These are phyloP conservation scores for Lasioglossum morio DNA, from an alignment of 2,888 invertebrate genomes.

Conservation along the genomic window DNA sequence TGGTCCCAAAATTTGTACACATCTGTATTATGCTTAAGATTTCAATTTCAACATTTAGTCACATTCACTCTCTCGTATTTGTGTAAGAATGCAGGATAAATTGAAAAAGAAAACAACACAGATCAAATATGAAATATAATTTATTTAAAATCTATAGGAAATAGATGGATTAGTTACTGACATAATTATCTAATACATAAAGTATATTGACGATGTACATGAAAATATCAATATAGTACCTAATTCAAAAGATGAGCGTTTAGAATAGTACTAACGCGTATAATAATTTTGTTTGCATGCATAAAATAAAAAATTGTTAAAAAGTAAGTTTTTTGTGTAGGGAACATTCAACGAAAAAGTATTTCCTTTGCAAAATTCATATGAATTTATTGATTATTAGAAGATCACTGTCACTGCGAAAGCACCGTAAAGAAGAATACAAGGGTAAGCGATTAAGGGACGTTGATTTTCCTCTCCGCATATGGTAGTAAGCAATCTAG, in stretches of 20 bases:
- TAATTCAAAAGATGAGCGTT: neutral
- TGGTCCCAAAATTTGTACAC: neutral
- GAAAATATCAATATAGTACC: neutral
- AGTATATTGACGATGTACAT: neutral
- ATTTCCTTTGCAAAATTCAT: neutral
- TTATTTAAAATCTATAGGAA: constrained; percentile 57
- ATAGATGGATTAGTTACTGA: constrained; percentile 7
- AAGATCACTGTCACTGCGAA: constrained; percentile 97
- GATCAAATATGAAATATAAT: constrained; percentile 31
- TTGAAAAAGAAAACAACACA: neutral
- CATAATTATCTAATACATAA: constrained; percentile 9
- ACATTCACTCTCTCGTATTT: neutral
- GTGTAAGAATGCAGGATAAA: neutral
- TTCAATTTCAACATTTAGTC: neutral
- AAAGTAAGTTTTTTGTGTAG: neutral
- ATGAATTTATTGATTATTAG: constrained; percentile 83
- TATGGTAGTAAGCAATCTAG: constrained; percentile 96
- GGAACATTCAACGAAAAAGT: neutral
- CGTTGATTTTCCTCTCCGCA: constrained; percentile 94
- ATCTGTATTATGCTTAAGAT: neutral
- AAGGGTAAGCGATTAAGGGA: constrained; percentile 95
- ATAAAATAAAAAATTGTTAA: neutral
- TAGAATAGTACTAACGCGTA: neutral
- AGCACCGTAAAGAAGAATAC: constrained; percentile 95
- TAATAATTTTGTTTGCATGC: neutral